These are phyloP conservation scores for Pagetopsis macropterus DNA, from an alignment of 2,797 vertebrate genomes.

Conservation along the genomic window DNA sequence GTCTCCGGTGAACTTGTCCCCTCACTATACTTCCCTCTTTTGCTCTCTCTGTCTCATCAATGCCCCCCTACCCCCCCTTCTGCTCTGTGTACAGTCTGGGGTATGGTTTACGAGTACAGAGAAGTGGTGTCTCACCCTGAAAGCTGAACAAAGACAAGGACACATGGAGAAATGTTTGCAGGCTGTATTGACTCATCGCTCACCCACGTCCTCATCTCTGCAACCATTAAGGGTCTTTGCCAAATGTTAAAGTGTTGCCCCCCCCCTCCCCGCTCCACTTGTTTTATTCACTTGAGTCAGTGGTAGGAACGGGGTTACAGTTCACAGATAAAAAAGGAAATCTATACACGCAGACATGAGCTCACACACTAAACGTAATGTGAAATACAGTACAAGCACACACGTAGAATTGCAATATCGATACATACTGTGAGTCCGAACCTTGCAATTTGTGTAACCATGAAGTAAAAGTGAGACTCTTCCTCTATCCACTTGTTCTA, in stretches of 20 bases:
- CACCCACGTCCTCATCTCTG: slow-evolving; percentile 55
- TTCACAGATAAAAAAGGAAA: slow-evolving; percentile 56
- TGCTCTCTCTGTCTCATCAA: slow-evolving; percentile 23
- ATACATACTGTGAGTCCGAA: slow-evolving; percentile 56
- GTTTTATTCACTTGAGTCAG: slow-evolving; percentile 64
- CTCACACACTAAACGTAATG: slow-evolving; percentile 39
- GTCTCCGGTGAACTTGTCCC: slow-evolving; percentile 39
- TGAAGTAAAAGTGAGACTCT: slow-evolving; percentile 67
- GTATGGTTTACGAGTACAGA: slow-evolving; percentile 52
- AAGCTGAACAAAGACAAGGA: slow-evolving; percentile 70
- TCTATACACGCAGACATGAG: slow-evolving; percentile 47
- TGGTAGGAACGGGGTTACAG: slow-evolving; percentile 49
- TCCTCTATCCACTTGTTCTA: slow-evolving; percentile 86
- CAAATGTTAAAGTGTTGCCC: slow-evolving; percentile 59
- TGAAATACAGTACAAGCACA: slow-evolving; percentile 43
- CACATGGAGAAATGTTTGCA: slow-evolving; percentile 59
- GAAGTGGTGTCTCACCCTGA: slow-evolving; percentile 55
- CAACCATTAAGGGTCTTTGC: slow-evolving; percentile 56
- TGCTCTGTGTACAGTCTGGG: slow-evolving; percentile 55
- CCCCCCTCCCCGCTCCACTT: not conserved
- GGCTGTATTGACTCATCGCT: slow-evolving; percentile 65
- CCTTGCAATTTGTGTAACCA: slow-evolving; percentile 45
- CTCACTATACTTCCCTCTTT: slow-evolving; percentile 33
- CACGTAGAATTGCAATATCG: slow-evolving; percentile 46
- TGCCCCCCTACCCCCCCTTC: not conserved